Evolutionary conservation across 2,888 invertebrate species (phyloP), one percentile per base, ranked within the genome.

Genomic region (Thalpophila matura): DNA sequence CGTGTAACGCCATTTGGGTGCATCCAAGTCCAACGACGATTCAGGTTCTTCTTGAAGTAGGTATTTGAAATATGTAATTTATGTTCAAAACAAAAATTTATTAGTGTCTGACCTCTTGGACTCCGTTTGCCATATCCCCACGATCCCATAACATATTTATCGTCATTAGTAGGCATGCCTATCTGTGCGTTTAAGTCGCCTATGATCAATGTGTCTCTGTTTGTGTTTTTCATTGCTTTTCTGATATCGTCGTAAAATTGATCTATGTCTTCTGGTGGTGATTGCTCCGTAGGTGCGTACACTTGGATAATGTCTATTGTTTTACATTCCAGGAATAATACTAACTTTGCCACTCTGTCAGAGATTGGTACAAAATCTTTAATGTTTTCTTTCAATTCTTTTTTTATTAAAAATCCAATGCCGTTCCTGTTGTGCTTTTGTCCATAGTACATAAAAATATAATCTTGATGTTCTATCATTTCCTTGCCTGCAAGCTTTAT

Each of bases 351-450:
- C 7, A 29, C 45, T 29, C 29, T 29, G 45, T 45, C 29, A 6
- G 29, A 45, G 2, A 45, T 18, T 6, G 29, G 45, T 18, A 45
- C 27, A 16, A 45, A 27, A 5, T 45, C 27, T 45, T 18, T 29
- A 4, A 45, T 45, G 6, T 29, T 4, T 3, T 47, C 10, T 31
- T 47, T 47, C 7, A 47, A 16, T 35, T 35, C 33, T 10, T 33
- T 47, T 35, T 47, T 22, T 9, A 47, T 10, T 14, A 24, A 37
- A 26, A 49, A 49, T 49, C 35, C 35, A 24, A 49, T 14, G 1
- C 24, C 49, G n/a, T 49, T 49, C 4, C 35, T 49, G 35, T 49
- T 37, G 26, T 35, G 35, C 4, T 20, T 49, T 37, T 49, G 24
- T 16, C 47, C 47, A 20, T 33, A 22, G 10, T 49, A 35, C 24